phyloP scores from a whole-genome alignment of 2,113 vertebrate species.

The Pelecanus crispus region DNA sequence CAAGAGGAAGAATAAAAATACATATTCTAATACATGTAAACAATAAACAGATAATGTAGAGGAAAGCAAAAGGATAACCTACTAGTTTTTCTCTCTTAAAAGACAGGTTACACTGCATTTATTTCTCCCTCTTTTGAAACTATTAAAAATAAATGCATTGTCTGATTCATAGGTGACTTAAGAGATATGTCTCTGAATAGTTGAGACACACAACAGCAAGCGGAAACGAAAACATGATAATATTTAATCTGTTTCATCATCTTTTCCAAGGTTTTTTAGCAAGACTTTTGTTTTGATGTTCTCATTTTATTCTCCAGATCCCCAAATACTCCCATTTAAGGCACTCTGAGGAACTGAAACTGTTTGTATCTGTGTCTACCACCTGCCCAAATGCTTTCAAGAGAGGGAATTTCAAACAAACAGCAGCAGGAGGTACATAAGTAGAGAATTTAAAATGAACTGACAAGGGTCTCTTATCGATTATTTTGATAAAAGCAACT shows the following conservation, averaged over 20 bases:
- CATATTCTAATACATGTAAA: background rate
- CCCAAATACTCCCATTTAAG: background rate
- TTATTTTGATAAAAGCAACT: background rate
- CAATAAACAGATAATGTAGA: background rate
- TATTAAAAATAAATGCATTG: background rate
- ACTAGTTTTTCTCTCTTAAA: background rate
- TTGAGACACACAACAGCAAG: background rate
- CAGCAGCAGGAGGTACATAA: background rate
- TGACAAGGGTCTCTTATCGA: background rate
- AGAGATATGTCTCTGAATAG: background rate
- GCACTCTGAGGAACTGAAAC: background rate
- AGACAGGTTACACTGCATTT: background rate
- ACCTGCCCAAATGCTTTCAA: background rate
- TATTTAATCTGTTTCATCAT: background rate
- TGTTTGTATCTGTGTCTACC: constrained; percentile 3
- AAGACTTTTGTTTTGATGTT: background rate
- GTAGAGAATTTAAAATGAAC: background rate
- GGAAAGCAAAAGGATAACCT: background rate
- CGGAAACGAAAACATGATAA: background rate
- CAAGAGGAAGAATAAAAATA: background rate
- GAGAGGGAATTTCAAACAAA: background rate
- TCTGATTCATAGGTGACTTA: background rate
- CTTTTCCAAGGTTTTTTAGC: background rate
- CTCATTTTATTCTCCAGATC: background rate
- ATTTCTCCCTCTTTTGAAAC: background rate